phyloP scores from a whole-genome alignment of 2,797 vertebrate species.

The Trachops cirrhosus region DNA sequence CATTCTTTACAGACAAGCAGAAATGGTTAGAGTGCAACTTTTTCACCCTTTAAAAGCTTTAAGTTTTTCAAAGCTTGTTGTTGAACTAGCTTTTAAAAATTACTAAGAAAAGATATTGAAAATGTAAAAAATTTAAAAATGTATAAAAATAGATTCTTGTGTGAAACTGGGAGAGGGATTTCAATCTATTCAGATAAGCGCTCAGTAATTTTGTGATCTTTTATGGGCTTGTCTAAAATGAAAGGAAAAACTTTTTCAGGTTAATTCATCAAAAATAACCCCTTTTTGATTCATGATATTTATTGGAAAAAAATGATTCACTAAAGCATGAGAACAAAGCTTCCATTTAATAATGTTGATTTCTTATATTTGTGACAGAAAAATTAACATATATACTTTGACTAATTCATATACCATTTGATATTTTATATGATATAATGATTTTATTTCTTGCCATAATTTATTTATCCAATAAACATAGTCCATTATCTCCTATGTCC shows the following conservation, averaged over 20 bases:
- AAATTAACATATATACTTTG: slow-evolving; percentile 70
- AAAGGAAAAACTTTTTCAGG: slow-evolving; percentile 19
- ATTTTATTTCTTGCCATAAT: slow-evolving; percentile 76
- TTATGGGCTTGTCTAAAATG: slow-evolving; percentile 38
- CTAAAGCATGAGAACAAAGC: slow-evolving; percentile 44
- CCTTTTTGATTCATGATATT: slow-evolving; percentile 26
- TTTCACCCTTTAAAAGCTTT: neutral
- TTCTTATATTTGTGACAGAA: slow-evolving; percentile 56
- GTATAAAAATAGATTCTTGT: neutral
- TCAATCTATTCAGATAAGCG: neutral
- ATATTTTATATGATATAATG: slow-evolving; percentile 56
- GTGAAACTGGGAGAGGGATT: neutral
- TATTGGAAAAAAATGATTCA: slow-evolving; percentile 16
- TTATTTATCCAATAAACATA: slow-evolving; percentile 61
- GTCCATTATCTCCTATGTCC: neutral
- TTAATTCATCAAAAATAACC: slow-evolving; percentile 53
- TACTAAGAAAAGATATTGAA: neutral
- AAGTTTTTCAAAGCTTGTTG: neutral
- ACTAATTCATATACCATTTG: slow-evolving; percentile 69
- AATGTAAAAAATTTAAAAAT: neutral
- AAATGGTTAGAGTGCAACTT: neutral
- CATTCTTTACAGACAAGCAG: neutral
- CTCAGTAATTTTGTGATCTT: neutral
- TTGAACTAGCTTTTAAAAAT: neutral
- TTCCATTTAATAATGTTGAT: slow-evolving; percentile 44